These are phyloP conservation scores for Tetramorium bicarinatum DNA, from an alignment of 2,888 invertebrate genomes.

Conservation along the genomic window DNA sequence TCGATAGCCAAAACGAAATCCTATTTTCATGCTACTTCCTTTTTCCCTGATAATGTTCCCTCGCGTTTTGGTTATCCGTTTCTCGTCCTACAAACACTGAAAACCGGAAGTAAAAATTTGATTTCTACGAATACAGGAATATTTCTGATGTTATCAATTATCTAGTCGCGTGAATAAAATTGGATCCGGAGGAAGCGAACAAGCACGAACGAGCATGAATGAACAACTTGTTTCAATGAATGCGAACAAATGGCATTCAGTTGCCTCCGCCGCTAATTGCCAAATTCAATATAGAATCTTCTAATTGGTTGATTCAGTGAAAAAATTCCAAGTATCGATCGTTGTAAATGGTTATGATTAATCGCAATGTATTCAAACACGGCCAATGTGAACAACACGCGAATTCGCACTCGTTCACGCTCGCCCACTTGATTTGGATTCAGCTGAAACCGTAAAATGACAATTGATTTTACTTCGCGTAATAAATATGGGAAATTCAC, in stretches of 20 bases:
- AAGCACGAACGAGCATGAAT: neutral
- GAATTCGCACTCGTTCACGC: neutral
- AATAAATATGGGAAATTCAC: neutral
- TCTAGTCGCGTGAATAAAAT: neutral
- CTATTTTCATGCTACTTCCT: slow-evolving; percentile 5
- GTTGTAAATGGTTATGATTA: neutral
- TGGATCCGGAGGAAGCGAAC: neutral
- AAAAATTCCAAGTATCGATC: neutral
- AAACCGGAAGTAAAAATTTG: neutral
- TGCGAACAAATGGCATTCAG: neutral
- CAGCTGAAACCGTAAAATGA: neutral
- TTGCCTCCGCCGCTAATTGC: neutral
- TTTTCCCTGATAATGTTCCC: neutral
- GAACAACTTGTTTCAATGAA: neutral
- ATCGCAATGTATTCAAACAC: neutral
- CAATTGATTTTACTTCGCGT: neutral
- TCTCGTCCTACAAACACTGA: neutral
- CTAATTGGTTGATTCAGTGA: neutral
- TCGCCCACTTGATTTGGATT: neutral
- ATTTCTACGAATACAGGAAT: neutral
- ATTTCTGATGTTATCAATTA: neutral
- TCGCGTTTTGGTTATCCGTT: neutral
- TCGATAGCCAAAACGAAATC: slow-evolving; percentile 42
- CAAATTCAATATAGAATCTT: neutral
- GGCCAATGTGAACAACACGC: neutral